Conservation (phyloP, 2,888 invertebrate species). For the Lochmaea crataegi region DNA sequence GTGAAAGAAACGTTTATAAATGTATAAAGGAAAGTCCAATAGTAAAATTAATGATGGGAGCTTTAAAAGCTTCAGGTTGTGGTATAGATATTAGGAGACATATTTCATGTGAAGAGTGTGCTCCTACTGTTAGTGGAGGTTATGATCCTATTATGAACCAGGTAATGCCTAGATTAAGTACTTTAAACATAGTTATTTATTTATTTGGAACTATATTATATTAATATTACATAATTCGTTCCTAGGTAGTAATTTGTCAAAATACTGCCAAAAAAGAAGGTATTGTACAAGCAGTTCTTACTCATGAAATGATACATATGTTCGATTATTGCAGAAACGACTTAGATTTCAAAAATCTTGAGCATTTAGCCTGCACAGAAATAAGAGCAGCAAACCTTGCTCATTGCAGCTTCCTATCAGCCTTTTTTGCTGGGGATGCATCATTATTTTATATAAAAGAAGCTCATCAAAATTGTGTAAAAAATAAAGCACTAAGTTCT, state of each 20-base stretch:
- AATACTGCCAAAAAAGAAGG: conserved; percentile 79
- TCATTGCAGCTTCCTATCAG: conserved; percentile 89
- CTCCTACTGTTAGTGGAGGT: conserved; percentile 86
- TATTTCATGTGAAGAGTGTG: conserved; percentile 92
- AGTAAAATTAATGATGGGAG: conserved; percentile 87
- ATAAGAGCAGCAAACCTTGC: conserved; percentile 94
- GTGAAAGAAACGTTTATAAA: conserved; percentile 82
- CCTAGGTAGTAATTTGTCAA: conserved; percentile 91
- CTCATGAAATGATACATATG: conserved; percentile 97
- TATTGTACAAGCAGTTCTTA: conserved; percentile 82
- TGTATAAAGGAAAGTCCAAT: conserved; percentile 83
- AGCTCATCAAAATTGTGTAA: conserved; percentile 90
- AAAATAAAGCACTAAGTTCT: conserved; percentile 86
- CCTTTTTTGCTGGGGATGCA: conserved; percentile 82
- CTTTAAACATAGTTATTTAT: not conserved
- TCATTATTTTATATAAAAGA: conserved; percentile 77
- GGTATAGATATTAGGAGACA: conserved; percentile 87
- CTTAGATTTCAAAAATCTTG: conserved; percentile 87
- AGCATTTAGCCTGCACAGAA: conserved; percentile 96
- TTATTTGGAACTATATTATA: too few relatives aligned
- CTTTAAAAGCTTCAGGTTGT: conserved; percentile 83
- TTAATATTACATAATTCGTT: conserved; percentile 18
- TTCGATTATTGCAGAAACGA: conserved; percentile 93
- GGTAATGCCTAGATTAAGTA: conserved; percentile 55
- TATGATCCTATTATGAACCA: conserved; percentile 89